A percentile compares a stretch with the other conserved stretches of the same genome.
phyloP scores from a whole-genome alignment of 2,888 invertebrate species.

The Nomada hirtipes region DNA sequence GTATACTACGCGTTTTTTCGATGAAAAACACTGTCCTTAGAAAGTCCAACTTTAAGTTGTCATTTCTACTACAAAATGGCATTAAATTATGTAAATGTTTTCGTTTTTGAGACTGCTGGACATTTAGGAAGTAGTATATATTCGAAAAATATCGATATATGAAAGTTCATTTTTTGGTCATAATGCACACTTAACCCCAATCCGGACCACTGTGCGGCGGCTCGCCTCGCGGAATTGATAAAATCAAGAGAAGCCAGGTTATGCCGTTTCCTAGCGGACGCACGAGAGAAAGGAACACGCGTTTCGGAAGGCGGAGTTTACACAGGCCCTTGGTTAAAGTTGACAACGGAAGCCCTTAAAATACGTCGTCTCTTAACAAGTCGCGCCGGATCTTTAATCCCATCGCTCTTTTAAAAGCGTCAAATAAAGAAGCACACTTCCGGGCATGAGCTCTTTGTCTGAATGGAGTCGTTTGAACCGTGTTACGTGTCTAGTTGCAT shows the following conservation, averaged over 20 bases:
- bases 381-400: constrained; percentile 59
- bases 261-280: neutral
- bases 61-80: too few species aligned
- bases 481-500: constrained; percentile 59
- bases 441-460: constrained; percentile 51
- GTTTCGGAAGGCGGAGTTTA: constrained; percentile 23
- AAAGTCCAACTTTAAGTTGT: too few species aligned
- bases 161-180: too few species aligned
- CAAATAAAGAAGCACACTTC: constrained; percentile 57
- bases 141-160: too few species aligned
- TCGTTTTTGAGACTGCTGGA: too few species aligned
- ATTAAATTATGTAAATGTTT: too few species aligned
- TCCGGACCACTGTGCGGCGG: neutral
- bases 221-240: constrained; percentile 2
- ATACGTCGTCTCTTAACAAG: constrained; percentile 41
- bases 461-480: constrained; percentile 35
- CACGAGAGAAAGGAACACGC: neutral
- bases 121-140: too few species aligned
- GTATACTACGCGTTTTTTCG: too few species aligned
- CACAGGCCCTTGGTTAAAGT: constrained; percentile 14
- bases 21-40: too few species aligned
- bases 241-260: neutral
- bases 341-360: constrained; percentile 12
- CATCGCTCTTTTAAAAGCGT: constrained; percentile 39
- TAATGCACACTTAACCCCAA: too few species aligned